Base-by-base conservation (phyloP, 2,113 vertebrate species). In the Oncorhynchus tshawytscha region DNA sequence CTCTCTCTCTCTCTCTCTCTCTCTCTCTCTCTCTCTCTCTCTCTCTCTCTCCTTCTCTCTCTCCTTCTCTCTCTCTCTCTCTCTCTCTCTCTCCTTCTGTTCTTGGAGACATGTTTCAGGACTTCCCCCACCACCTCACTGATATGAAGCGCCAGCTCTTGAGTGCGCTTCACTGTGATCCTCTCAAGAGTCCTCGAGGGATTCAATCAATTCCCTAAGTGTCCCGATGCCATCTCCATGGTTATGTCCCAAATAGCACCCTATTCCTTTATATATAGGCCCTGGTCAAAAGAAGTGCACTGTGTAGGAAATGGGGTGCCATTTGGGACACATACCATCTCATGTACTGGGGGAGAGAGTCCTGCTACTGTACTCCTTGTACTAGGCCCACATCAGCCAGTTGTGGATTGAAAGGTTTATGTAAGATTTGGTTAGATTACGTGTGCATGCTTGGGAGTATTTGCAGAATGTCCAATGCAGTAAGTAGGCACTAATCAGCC, bases 201-300 rank as follows among this genome's bases (percentile, higher is more conserved):
- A 71, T 59, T 5, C 45, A 70, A 79, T 79, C 78, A 34, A 79
- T 72, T 24, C 62, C 25, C 51, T 75, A 48, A 45, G 45, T 51
- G 45, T 15, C 64, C 51, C 20, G 16, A 39, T 39, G 67, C 25
- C 31, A 7, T 68, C 18, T 68, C 29, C 29, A 54, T 18, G 51
- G 51, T 0, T 18, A 18, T 54, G 51, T 54, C 51, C 65, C 65
- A 67, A 22, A 16, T 67, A 11, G 25, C 29, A 31, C 29, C 65
- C 27, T 29, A 67, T 29, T 45, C 39, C 39, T 11, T 45, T 2
- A 9, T 45, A 11, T 12, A 11, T 45, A 45, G 39, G 13, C 65
- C 62, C 11, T 11, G 25, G 62, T 65, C 39, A 54, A 54, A 18
- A 54, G 15, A 16, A 54, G 12, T 54, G 51, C 12, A 54, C 16